Base-by-base conservation (phyloP, 1,140 invertebrate species). In the Drosophila virilis region DNA sequence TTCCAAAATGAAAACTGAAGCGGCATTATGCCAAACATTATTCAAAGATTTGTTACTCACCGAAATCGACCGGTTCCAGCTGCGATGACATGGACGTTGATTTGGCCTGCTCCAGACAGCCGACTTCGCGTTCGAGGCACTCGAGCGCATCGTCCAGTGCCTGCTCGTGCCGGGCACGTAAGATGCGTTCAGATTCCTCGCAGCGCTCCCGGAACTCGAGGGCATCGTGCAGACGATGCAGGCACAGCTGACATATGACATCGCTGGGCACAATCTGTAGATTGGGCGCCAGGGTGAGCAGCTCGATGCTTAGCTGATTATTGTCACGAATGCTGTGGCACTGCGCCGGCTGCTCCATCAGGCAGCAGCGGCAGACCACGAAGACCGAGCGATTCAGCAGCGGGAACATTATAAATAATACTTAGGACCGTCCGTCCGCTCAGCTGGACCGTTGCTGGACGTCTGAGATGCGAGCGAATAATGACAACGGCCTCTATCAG, bases 311-410 rank as follows among this genome's bases (percentile, higher is more conserved):
- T 32, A 91, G 69, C 1, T 58, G 58, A 8, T 50, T 42, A 13
- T 72, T 76, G 32, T 85, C 85, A 17, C 86, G 45, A 0, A 91
- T 73, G 17, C 59, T 76, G 50, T 90, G 84, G 13, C 68, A 82
- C 6, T 70, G 55, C 7, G 66, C 45, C 43, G 90, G 86, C 51
- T 90, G 76, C 55, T 91, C 90, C 10, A 61, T 35, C 48, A 91
- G 55, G 28, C 90, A 91, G 57, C 90, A 91, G 40, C 90, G 90
- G 58, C 90, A 91, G 10, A 89, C 62, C 70, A 82, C 12, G 55
- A 76, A 35, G 1, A 43, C 33, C 15, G 54, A 13, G 15, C 69
- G 67, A 57, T 71, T 69, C 48, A 76, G 58, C 51, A 90, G 77
- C 64, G 84, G 76, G 61, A 89, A 84, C 84, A 90, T 77, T 12